Evolutionary conservation across 2,113 vertebrate genomes (phyloP).

Genomic region (Otis tarda): DNA sequence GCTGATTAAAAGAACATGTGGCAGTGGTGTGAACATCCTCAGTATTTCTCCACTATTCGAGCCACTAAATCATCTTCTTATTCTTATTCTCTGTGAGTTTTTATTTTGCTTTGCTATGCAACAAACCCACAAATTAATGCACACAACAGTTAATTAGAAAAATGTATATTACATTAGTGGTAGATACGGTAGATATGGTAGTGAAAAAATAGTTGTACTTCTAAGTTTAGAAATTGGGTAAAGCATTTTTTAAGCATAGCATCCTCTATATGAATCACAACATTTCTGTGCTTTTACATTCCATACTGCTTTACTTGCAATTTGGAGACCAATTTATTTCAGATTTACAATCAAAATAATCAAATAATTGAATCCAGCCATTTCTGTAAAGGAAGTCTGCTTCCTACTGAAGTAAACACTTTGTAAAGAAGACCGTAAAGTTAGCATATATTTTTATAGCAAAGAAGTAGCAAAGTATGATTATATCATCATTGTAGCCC

Average conservation of each 20-base stretch:
- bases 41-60: neutral
- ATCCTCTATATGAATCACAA: neutral
- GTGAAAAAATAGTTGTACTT: neutral
- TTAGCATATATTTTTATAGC: neutral
- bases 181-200: neutral
- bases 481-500: neutral
- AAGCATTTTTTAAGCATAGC: neutral
- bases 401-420: neutral
- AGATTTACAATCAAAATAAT: neutral
- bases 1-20: neutral
- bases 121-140: neutral
- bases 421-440: neutral
- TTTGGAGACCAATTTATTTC: neutral
- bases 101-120: neutral
- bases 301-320: neutral
- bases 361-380: neutral
- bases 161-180: neutral
- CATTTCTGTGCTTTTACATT: neutral
- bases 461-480: neutral
- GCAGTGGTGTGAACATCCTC: neutral
- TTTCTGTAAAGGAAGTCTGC: neutral
- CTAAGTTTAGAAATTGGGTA: neutral
- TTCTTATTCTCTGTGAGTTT: neutral
- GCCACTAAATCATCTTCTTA: neutral
- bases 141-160: neutral